Conservation (phyloP, 2,797 vertebrate species). For the Harpagifer antarcticus region DNA sequence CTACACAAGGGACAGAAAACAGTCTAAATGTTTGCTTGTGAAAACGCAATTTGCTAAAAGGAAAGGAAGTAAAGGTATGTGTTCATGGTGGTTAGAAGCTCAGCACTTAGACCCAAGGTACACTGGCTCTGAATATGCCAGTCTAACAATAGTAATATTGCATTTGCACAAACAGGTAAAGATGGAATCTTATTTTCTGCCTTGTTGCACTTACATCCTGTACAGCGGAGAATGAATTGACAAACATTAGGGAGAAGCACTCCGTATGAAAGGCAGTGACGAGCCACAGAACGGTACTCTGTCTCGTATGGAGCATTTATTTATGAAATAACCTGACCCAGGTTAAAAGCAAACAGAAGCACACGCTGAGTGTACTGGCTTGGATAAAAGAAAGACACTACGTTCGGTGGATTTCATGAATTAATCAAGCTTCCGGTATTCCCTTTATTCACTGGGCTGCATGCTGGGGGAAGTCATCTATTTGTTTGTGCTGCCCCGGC, state of each 20-base stretch:
- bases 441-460: conserved; percentile 68
- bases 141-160: conserved; percentile 17
- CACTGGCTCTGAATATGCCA: conserved; percentile 12
- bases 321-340: conserved; percentile 59
- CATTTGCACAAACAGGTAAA: conserved; percentile 48
- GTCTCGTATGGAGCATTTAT: conserved; percentile 49
- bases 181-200: conserved; percentile 46
- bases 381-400: conserved; percentile 53
- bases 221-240: conserved; percentile 51
- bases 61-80: conserved; percentile 4
- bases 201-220: conserved; percentile 49
- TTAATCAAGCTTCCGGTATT: conserved; percentile 79
- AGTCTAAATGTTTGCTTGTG: too few species aligned
- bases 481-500: conserved; percentile 29
- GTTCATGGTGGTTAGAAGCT: conserved; percentile 2
- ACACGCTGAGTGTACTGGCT: conserved; percentile 48
- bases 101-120: conserved; percentile 15
- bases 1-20: too few species aligned
- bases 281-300: conserved; percentile 26
- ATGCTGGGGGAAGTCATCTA: conserved; percentile 51
- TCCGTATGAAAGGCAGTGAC: conserved; percentile 39
- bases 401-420: conserved; percentile 76
- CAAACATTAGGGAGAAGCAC: conserved; percentile 36
- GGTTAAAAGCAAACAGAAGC: conserved; percentile 62
- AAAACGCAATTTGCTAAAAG: not conserved